These are phyloP conservation scores for Illadopsis cleaveri DNA, from an alignment of 2,113 vertebrate genomes.

Conservation along the genomic window DNA sequence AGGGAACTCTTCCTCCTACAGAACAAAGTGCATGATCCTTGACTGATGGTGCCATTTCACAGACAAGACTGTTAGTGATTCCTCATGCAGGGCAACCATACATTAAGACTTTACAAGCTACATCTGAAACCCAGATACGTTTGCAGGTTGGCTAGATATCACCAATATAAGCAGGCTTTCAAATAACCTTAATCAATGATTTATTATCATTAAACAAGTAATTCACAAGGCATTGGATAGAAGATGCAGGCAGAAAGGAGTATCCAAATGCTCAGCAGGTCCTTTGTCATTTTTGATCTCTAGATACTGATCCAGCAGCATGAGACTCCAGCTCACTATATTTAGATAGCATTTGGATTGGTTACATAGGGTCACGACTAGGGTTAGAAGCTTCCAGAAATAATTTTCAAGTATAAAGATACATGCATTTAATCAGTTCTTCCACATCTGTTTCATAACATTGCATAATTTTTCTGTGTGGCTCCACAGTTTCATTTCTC, in stretches of 20 bases:
- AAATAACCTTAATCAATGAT: not conserved
- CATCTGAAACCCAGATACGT: not conserved
- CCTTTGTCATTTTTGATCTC: not conserved
- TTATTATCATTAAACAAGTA: not conserved
- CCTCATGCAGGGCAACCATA: not conserved
- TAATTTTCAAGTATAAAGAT: not conserved
- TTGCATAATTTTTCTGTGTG: not conserved
- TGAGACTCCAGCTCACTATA: not conserved
- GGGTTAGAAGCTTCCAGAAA: not conserved
- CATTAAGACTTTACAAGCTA: not conserved
- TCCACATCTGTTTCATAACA: not conserved
- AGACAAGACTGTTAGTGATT: not conserved
- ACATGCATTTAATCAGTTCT: not conserved
- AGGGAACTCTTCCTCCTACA: not conserved
- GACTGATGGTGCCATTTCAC: accelerated
- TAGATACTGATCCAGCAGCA: not conserved
- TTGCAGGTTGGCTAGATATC: not conserved
- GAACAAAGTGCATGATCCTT: not conserved
- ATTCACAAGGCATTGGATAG: not conserved
- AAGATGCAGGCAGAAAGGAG: not conserved
- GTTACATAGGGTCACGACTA: not conserved
- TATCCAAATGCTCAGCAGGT: not conserved
- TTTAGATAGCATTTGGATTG: not conserved
- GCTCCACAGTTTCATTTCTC: not conserved
- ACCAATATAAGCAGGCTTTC: not conserved